phyloP scores from a whole-genome alignment of 2,888 invertebrate genomes.

The Saturnia pavonia region DNA sequence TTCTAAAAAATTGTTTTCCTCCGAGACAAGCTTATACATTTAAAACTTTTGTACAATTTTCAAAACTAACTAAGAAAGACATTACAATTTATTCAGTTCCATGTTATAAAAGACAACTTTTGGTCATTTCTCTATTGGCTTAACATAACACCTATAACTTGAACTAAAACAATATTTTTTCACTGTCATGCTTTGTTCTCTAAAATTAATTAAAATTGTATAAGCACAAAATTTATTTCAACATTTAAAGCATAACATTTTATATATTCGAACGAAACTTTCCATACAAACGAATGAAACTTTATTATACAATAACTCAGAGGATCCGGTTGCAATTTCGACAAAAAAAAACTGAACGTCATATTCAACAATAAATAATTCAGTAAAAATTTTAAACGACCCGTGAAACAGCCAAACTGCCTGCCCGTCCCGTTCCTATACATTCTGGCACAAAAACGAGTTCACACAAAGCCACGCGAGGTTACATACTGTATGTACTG shows the following conservation, averaged over 20 bases:
- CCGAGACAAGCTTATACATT: neutral
- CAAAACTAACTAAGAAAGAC: conserved; percentile 3
- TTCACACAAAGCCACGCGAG: conserved; percentile 18
- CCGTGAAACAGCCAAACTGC: conserved; percentile 39
- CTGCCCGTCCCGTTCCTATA: conserved; percentile 46
- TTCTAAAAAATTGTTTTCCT: conserved; percentile 1
- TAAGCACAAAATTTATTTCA: neutral
- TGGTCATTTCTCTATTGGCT: neutral
- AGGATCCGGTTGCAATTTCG: conserved; percentile 13
- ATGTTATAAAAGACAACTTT: neutral
- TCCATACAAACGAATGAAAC: conserved; percentile 6
- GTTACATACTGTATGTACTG: conserved; percentile 15
- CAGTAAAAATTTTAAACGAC: conserved; percentile 46
- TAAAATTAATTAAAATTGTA: neutral
- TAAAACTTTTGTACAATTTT: conserved; percentile 1
- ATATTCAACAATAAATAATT: conserved; percentile 33
- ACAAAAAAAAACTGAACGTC: conserved; percentile 16
- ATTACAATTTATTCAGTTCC: neutral
- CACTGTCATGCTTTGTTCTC: neutral
- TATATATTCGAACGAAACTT: neutral
- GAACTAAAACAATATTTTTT: neutral
- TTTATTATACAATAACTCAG: conserved; percentile 12
- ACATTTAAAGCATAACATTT: neutral
- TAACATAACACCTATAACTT: neutral
- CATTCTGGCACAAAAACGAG: conserved; percentile 46